Base-by-base conservation (phyloP, 2,113 vertebrate species). In the Lonchura striata region DNA sequence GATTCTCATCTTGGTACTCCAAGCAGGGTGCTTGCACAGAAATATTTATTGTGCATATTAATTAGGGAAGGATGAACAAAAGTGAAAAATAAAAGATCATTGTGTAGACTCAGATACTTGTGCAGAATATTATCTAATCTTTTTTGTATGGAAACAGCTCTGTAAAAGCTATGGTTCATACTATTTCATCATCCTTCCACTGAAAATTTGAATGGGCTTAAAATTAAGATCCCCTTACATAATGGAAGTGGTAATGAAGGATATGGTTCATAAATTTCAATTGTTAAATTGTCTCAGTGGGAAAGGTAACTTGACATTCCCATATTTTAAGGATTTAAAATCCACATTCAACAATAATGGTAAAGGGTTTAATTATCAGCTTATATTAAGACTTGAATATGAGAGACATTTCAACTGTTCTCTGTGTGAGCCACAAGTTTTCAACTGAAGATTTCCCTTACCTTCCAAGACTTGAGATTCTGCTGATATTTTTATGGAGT, bases 181-280 rank as follows among this genome's bases (percentile, higher is more conserved):
- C 52, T 66, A 5, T 80, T 91, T 86, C 82, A 86, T 71, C 82
- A 86, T 44, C 68, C 71, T 81, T 52, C 79, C 37, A 15, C 69
- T 72, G 80, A 82, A 92, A 92, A 92, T 71, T 91, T 76, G 83
- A 90, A 92, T 92, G 82, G 57, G 61, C 54, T 96, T 97, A 92
- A 91, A 96, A 96, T 96, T 91, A 96, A 97, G 88, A 94, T 92
- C 83, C 92, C 15, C 28, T 94, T 79, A 85, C 82, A 92, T 90
- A 96, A 91, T 61, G 69, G 77, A 50, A 95, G 86, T 87, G 77
- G 61, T 92, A 89, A 96, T 88, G 94, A 96, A 95, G 86, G 86
- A 71, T 90, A 95, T 31, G 96, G 87, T 77, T 97, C 96, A 92
- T 97, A 95, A 95, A 97, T 96, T 97, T 83, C 94, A 91, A 54